Evolutionary conservation across 2,113 vertebrate species (phyloP), one percentile per base, ranked within the genome.

Genomic region (Oreochromis tanganicae): DNA sequence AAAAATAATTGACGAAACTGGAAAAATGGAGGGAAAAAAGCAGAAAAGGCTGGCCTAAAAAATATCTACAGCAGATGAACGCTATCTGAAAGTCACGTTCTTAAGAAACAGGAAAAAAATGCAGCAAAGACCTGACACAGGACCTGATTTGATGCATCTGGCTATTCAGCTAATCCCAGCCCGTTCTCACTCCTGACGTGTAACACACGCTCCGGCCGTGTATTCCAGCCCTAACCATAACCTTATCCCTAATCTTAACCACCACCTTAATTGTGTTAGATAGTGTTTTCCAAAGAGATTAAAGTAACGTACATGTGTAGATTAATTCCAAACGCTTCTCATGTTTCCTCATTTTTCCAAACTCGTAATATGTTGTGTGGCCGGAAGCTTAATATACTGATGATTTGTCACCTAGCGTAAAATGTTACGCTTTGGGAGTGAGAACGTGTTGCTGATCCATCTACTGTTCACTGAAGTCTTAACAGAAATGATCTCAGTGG

Each of bases 51-150:
- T 7, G 32, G 0, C 32, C 34, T 63, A 7, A 1, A 41, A 3
- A n/a, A 0, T n/a, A 63, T 63, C 32, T 66, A 36, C 61, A 66
- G 32, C 32, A n/a, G 59, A 36, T n/a, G 59, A 36, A 36, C 17
- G 2, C 32, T 63, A 0, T 0, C 0, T n/a, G 17, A 66, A 66
- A 66, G 61, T 34, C 29, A 63, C 3, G 2, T 63, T 12, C n/a
- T 66, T 66, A 0, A 66, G 59, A 29, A 59, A 59, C 56, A 0
- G 7, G 56, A 0, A 17, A 66, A 16, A 36, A 36, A 66, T n/a
- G 32, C 0, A n/a, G 61, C 61, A 7, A 66, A 66, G 9, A 12
- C 1, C 61, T 66, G 61, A 66, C 32, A 36, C 61, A 7, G 32
- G 32, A 66, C 4, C 9, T n/a, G 32, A 36, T 36, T 36, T 66